Base-by-base conservation (phyloP, 37 sponge, comb jelly and placozoan genomes). In the Ephydatia muelleri region DNA sequence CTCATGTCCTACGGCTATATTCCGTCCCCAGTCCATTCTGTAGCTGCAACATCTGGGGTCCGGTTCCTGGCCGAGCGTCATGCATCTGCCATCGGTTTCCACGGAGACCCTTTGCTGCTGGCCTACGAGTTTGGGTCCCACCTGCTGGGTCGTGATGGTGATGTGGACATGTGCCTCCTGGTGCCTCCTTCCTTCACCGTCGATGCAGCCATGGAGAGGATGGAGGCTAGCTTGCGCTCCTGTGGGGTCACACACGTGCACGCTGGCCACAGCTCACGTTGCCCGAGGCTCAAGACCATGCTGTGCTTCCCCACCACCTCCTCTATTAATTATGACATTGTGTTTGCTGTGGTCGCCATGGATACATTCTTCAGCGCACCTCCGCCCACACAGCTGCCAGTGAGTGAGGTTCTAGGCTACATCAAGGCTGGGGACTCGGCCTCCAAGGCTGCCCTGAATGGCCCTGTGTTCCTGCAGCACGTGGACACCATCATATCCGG, bases 141-240 rank as follows among this genome's bases (percentile, higher is more conserved):
- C 81, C 83, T 76, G 40, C 84, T 96, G 29, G 86, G 88, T 0
- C 48, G 96, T 38, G 69, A 34, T 27, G 75, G 93, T 67, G 96
- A 96, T 65, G 81, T 92, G 1, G 96, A 96, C 80, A 57, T 96
- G 33, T 96, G 96, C 72, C 75, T 93, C 31, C 78, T 93, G 0
- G 86, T 85, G 22, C 96, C 94, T 21, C 76, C 78, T 0, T 11
- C 25, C 2, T 23, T 85, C 68, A 76, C 91, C 16, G 87, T 81
- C 11, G 38, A 75, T 0, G 93, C 91, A 19, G 90, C 89, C 75
- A 35, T 91, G 32, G 86, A 81, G 37, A 84, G 66, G n/a, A 67
- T 96, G 57, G 85, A 80, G 0, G 25, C 0, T 23, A 76, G 68
- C 48, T 66, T 96, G 43, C 73, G 82, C 32, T 71, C 80, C 0